phyloP scores from a whole-genome alignment of 2,888 invertebrate species.

The Stenolophus ochropezus region DNA sequence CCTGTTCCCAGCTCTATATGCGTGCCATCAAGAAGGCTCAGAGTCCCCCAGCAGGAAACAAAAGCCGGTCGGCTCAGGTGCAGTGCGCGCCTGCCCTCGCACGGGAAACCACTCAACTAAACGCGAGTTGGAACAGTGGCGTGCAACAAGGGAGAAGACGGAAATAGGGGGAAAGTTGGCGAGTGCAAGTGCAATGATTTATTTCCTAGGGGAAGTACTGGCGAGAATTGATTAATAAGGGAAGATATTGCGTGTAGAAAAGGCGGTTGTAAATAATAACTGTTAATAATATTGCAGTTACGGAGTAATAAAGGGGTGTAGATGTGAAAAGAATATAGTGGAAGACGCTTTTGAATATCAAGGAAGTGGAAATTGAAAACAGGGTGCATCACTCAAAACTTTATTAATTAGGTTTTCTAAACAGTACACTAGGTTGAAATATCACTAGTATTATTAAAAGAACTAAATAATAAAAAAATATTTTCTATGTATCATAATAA shows the following conservation, averaged over 20 bases:
- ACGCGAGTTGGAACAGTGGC: not conserved
- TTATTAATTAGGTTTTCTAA: no score
- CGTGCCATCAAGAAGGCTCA: not conserved
- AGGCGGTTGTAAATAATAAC: not conserved
- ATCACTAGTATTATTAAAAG: no score
- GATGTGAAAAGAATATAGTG: not conserved
- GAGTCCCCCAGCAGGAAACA: constrained; percentile 32
- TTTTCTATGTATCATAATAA: no score
- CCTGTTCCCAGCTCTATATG: not conserved
- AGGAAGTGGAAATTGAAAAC: no score
- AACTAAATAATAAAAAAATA: no score
- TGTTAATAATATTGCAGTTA: not conserved
- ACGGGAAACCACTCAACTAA: constrained; percentile 59
- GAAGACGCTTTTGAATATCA: no score
- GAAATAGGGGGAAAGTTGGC: not conserved
- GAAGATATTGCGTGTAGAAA: not conserved
- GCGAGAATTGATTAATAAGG: not conserved
- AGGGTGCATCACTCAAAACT: no score
- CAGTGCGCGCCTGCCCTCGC: constrained; percentile 46
- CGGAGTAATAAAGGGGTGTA: not conserved
- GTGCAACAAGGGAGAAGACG: not conserved
- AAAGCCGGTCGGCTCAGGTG: constrained; percentile 58
- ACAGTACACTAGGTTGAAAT: no score
- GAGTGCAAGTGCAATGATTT: not conserved
- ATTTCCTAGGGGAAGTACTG: not conserved